phyloP scores from a whole-genome alignment of 2,797 vertebrate genomes.

The Eptatretus atami region DNA sequence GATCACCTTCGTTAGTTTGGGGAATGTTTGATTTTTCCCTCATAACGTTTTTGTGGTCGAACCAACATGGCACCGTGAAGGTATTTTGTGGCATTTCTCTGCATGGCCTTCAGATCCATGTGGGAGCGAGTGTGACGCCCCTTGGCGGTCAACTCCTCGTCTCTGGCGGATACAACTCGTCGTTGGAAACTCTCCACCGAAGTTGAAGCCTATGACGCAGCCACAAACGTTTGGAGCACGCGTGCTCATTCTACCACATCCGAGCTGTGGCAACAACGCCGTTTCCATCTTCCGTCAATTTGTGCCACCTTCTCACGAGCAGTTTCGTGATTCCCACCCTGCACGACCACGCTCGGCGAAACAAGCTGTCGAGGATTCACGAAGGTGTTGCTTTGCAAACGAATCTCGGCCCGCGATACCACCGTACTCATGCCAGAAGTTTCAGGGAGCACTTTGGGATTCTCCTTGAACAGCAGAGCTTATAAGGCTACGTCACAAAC shows the following conservation, averaged over 20 bases:
- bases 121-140: conserved; percentile 55
- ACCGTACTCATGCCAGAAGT: too few species aligned
- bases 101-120: conserved; percentile 32
- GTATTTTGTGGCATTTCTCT: too few species aligned
- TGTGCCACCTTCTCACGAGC: conserved; percentile 27
- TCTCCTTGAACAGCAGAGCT: too few species aligned
- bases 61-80: not conserved
- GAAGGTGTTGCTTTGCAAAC: too few species aligned
- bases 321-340: too few species aligned
- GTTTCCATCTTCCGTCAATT: conserved; percentile 98
- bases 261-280: conserved; percentile 85
- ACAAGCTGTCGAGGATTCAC: too few species aligned
- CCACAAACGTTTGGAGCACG: conserved; percentile 22
- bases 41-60: not conserved
- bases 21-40: not conserved
- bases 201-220: conserved; percentile 49
- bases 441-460: too few species aligned
- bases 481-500: too few species aligned
- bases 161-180: conserved; percentile 74
- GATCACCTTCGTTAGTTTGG: too few species aligned
- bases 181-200: conserved; percentile 70
- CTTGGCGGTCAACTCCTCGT: conserved; percentile 60
- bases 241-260: conserved; percentile 59
- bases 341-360: too few species aligned
- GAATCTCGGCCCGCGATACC: too few species aligned